Percentiles rank a stretch among this genome's conserved stretches.
phyloP scores from a whole-genome alignment of 2,888 invertebrate genomes.

The Athalia rosae region DNA sequence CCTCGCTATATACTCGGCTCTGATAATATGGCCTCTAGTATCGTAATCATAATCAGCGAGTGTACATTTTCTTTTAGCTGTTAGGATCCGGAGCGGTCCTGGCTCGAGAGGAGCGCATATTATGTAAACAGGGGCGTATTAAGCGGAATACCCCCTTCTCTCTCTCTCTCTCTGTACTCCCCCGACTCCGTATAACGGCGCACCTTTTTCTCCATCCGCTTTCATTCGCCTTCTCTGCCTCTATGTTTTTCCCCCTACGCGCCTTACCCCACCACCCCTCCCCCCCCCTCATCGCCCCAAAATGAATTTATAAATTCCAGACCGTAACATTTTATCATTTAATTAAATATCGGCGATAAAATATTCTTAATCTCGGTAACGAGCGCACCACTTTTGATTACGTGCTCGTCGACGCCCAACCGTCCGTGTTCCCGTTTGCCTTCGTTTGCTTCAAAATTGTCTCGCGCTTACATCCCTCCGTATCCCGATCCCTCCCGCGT shows the following conservation, averaged over 20 bases:
- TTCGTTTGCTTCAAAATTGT: slow-evolving; percentile 29
- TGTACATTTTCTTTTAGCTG: slow-evolving; percentile 54
- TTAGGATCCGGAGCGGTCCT: slow-evolving; percentile 49
- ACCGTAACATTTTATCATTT: slow-evolving; percentile 61
- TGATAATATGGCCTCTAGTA: slow-evolving; percentile 54
- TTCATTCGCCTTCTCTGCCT: slow-evolving; percentile 8
- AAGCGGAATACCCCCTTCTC: slow-evolving; percentile 46
- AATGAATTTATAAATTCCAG: slow-evolving; percentile 59
- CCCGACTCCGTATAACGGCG: not conserved
- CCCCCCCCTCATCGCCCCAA: slow-evolving; percentile 22
- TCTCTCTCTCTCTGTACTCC: slow-evolving; percentile 45
- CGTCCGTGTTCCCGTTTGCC: slow-evolving; percentile 4
- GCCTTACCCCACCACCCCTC: too few relatives aligned
- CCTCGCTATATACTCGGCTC: slow-evolving; percentile 26
- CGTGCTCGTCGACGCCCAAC: slow-evolving; percentile 40
- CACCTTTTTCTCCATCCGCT: slow-evolving; percentile 31
- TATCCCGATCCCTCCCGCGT: not conserved
- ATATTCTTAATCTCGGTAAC: slow-evolving; percentile 62
- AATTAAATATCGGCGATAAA: slow-evolving; percentile 67
- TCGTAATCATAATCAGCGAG: slow-evolving; percentile 56
- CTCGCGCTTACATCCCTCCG: slow-evolving; percentile 11
- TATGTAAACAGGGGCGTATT: slow-evolving; percentile 51
- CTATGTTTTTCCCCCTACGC: slow-evolving; percentile 6
- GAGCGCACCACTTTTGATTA: slow-evolving; percentile 55
- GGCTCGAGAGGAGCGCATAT: slow-evolving; percentile 45